phyloP scores from a whole-genome alignment of 2,113 vertebrate species.

The Leucoraja erinaceus region DNA sequence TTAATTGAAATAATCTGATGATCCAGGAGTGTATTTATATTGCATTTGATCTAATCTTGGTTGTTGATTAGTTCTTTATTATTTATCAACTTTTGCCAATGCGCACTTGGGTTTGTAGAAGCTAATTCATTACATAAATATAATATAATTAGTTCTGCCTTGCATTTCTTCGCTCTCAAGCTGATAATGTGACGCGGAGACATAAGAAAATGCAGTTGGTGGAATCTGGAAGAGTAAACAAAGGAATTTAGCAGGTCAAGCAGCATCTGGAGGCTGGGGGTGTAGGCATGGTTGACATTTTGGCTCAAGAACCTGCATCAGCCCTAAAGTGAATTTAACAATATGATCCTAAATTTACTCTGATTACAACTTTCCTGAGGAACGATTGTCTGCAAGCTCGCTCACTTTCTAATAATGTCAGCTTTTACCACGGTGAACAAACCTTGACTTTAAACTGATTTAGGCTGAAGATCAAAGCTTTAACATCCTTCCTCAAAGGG shows the following conservation, averaged over 20 bases:
- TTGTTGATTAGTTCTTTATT: constrained; percentile 11
- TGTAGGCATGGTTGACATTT: no score
- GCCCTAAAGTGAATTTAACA: neutral
- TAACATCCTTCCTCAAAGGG: neutral
- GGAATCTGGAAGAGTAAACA: no score
- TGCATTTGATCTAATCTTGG: neutral
- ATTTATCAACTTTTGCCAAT: neutral
- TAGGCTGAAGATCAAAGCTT: neutral
- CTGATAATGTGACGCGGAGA: neutral
- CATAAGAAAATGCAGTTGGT: no score
- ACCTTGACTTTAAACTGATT: neutral
- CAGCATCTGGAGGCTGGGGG: no score
- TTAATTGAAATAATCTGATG: neutral
- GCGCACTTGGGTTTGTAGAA: neutral
- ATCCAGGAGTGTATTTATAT: neutral
- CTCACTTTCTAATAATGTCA: neutral
- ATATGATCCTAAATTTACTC: neutral
- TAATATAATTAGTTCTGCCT: neutral
- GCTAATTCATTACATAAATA: neutral
- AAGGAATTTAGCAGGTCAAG: no score
- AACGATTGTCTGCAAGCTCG: neutral
- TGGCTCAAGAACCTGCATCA: no score
- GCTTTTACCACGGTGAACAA: neutral
- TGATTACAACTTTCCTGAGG: neutral
- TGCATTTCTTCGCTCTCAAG: neutral